Evolutionary conservation across 2,888 invertebrate species (phyloP).

Genomic region (Spisula subtruncata): DNA sequence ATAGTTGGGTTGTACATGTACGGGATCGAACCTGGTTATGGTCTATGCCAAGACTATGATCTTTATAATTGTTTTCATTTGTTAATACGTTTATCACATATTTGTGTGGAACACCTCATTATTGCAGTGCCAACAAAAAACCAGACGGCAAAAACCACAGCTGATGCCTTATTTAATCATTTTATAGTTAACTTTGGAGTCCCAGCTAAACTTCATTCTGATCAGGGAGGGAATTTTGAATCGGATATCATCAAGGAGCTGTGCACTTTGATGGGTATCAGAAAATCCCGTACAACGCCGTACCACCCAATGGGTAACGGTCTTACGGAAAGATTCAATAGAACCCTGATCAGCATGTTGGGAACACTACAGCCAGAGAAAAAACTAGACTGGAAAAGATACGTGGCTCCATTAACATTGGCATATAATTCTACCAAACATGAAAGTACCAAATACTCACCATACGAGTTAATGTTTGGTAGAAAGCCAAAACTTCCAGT

Average conservation of each 20-base stretch:
- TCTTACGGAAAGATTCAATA: conserved; percentile 53
- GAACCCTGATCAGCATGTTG: conserved; percentile 53
- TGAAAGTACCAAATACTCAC: conserved; percentile 44
- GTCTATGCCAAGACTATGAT: too few species aligned
- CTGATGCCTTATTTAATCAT: too few species aligned
- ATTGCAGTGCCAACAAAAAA: too few species aligned
- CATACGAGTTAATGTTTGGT: conserved; percentile 59
- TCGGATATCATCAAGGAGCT: not conserved
- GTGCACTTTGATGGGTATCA: not conserved
- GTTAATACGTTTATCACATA: too few species aligned
- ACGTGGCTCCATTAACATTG: conserved; percentile 45
- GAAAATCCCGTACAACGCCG: conserved; percentile 32
- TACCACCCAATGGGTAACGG: conserved; percentile 59
- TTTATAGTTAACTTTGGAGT: too few species aligned
- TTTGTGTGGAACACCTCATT: too few species aligned
- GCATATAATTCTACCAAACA: conserved; percentile 60
- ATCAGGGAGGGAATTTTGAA: too few species aligned
- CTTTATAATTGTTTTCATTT: too few species aligned
- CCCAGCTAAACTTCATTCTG: too few species aligned
- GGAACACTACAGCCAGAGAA: conserved; percentile 45
- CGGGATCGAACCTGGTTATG: too few species aligned
- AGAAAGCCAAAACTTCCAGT: conserved; percentile 49
- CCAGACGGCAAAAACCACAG: conserved; percentile 50
- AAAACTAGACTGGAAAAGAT: conserved; percentile 54
- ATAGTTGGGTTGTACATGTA: too few species aligned